A percentile compares a stretch with the other conserved stretches of the same genome.
Evolutionary conservation across 1,140 invertebrate genomes (phyloP).

Genomic region (Lordiphosa mommai): DNA sequence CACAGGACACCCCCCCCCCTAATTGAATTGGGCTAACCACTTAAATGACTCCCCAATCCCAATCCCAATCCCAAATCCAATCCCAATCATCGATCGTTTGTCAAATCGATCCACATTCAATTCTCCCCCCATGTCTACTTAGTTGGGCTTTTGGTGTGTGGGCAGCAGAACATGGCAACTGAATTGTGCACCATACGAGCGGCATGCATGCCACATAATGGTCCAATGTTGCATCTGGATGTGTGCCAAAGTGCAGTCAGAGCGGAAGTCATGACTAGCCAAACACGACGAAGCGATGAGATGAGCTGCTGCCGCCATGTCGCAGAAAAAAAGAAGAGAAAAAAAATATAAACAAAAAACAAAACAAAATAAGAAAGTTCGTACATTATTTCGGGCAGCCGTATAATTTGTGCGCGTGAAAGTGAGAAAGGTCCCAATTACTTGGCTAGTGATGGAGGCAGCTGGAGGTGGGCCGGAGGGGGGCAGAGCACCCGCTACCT

Average conservation of each 20-base stretch:
- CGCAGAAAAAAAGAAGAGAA: slow-evolving; percentile 11
- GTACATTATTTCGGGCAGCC: slow-evolving; percentile 72
- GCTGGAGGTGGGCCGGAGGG: too few relatives aligned
- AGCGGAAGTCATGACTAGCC: slow-evolving; percentile 75
- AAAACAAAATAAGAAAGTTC: slow-evolving; percentile 66
- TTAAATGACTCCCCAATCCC: slow-evolving; percentile 9
- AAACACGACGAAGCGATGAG: slow-evolving; percentile 72
- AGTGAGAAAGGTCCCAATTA: slow-evolving; percentile 77
- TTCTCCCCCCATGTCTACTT: slow-evolving; percentile 5
- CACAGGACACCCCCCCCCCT: background rate
- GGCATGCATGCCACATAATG: slow-evolving; percentile 71
- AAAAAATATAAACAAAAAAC: slow-evolving; percentile 1
- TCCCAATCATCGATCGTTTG: slow-evolving; percentile 11
- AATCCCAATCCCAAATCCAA: background rate
- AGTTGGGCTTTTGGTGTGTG: slow-evolving; percentile 43
- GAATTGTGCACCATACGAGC: slow-evolving; percentile 24
- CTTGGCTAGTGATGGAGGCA: slow-evolving; percentile 22
- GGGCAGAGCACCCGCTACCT: too few relatives aligned
- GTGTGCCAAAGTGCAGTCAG: slow-evolving; percentile 51
- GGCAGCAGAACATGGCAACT: slow-evolving; percentile 61
- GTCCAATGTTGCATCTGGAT: slow-evolving; percentile 54
- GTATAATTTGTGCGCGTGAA: slow-evolving; percentile 77
- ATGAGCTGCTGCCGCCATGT: slow-evolving; percentile 37
- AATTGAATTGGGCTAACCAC: slow-evolving; percentile 1
- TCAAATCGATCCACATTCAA: slow-evolving; percentile 34